Evolutionary conservation across 2,888 invertebrate genomes (phyloP).

Genomic region (Miltochrista miniata): DNA sequence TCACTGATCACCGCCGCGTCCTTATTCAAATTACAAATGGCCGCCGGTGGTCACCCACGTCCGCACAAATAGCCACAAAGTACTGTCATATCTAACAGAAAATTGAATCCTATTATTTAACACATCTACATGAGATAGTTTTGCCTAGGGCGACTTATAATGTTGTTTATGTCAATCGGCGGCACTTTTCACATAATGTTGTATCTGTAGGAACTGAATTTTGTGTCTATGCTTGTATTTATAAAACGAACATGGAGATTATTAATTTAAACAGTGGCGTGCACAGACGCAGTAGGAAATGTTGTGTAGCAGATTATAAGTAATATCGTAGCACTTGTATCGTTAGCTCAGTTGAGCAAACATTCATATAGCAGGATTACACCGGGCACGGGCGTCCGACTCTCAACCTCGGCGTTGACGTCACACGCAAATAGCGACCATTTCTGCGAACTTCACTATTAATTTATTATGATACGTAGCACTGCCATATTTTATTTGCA

Average conservation of each 20-base stretch:
- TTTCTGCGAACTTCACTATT: too few relatives aligned
- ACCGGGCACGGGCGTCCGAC: too few relatives aligned
- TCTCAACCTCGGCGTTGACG: too few relatives aligned
- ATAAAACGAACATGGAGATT: not conserved
- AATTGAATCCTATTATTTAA: constrained; percentile 32
- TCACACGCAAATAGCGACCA: too few relatives aligned
- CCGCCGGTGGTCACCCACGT: not conserved
- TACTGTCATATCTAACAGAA: constrained; percentile 6
- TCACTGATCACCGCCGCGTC: not conserved
- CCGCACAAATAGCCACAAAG: constrained; percentile 1
- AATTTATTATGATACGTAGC: too few relatives aligned
- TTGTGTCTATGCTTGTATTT: not conserved
- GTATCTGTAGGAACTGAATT: not conserved
- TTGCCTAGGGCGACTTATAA: too few relatives aligned
- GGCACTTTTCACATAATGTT: not conserved
- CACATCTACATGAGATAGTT: not conserved
- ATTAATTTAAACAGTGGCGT: not conserved
- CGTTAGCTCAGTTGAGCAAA: constrained; percentile 18
- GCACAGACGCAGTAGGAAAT: not conserved
- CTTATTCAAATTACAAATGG: constrained; percentile 5
- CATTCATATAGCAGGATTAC: constrained; percentile 31
- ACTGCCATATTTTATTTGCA: too few relatives aligned
- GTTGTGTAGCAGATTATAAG: not conserved
- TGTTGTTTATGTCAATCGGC: not conserved
- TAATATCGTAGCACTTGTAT: constrained; percentile 8